phyloP scores from a whole-genome alignment of 2,888 invertebrate species.

The Lamellibrachia satsuma region DNA sequence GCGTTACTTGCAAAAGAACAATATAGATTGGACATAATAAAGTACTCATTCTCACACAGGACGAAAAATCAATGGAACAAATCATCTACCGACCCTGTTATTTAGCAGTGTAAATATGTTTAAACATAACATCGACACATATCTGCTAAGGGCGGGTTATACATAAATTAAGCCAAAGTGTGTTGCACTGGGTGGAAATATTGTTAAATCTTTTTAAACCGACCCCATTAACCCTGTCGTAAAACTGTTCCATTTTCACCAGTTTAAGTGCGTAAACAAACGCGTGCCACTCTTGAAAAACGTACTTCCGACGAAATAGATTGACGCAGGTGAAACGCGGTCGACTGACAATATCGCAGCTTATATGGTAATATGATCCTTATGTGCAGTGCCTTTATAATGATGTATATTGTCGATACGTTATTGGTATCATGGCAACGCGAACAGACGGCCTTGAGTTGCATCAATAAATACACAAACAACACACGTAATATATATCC shows the following conservation, averaged over 20 bases:
- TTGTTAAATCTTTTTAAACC: neutral
- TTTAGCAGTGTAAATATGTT: too few relatives aligned
- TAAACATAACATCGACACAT: too few relatives aligned
- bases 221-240: neutral
- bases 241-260: neutral
- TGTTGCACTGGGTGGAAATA: neutral
- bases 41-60: too few relatives aligned
- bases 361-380: neutral
- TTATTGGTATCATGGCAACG: neutral
- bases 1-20: too few relatives aligned
- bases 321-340: neutral
- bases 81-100: too few relatives aligned
- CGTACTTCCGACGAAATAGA: neutral
- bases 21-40: too few relatives aligned
- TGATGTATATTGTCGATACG: neutral
- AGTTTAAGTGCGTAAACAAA: neutral
- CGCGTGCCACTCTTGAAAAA: neutral
- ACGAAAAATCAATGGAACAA: too few relatives aligned
- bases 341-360: neutral
- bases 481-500: conserved; percentile 5
- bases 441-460: neutral
- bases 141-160: too few relatives aligned
- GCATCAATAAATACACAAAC: conserved; percentile 13
- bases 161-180: too few relatives aligned
- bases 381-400: neutral